phyloP scores from a whole-genome alignment of 2,797 vertebrate species.

The Pangasius mekongensis region DNA sequence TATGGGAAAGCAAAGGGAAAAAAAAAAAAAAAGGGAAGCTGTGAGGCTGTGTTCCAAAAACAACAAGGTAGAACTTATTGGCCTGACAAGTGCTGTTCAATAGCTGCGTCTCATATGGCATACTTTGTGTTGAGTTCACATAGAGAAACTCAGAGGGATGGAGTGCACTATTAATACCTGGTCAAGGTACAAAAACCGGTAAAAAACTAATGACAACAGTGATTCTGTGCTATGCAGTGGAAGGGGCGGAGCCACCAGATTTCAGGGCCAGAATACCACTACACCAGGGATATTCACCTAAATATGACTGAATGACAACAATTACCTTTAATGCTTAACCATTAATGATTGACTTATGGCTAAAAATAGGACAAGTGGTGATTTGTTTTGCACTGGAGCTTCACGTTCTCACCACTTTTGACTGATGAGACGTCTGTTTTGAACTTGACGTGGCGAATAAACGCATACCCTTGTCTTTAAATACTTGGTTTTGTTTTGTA shows the following conservation, averaged over 20 bases:
- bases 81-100: not conserved
- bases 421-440: not conserved
- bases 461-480: not conserved
- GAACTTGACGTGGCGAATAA: not conserved
- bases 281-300: not conserved
- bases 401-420: not conserved
- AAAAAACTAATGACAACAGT: too few relatives aligned
- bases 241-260: constrained; percentile 5
- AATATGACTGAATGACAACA: not conserved
- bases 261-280: not conserved
- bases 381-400: not conserved
- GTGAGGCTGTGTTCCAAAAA: not conserved
- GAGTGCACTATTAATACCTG: not conserved
- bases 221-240: not conserved
- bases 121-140: not conserved
- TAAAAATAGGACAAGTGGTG: not conserved
- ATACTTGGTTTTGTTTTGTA: not conserved
- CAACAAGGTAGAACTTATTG: not conserved
- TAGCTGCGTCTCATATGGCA: not conserved
- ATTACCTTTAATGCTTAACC: not conserved
- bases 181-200: not conserved
- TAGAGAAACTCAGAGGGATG: not conserved
- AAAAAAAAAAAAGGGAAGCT: not conserved
- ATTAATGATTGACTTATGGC: not conserved
- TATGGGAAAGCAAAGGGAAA: not conserved